phyloP scores from a whole-genome alignment of 2,113 vertebrate genomes.

The Aphelocoma coerulescens region DNA sequence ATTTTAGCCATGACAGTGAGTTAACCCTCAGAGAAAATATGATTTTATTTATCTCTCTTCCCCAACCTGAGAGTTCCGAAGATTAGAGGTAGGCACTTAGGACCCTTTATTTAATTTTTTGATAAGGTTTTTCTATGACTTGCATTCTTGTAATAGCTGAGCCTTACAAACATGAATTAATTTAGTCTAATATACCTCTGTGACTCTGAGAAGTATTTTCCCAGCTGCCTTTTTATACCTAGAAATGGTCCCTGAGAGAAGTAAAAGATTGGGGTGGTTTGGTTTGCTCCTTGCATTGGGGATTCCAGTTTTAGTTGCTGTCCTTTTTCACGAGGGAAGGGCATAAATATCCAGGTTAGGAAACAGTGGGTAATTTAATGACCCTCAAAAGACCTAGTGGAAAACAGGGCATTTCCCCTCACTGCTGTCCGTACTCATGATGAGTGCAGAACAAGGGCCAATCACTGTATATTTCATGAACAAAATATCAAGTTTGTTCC shows the following conservation, averaged over 20 bases:
- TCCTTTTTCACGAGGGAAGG: neutral
- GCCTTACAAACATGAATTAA: neutral
- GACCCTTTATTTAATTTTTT: slow-evolving; percentile 6
- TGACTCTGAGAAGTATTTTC: neutral
- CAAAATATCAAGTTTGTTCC: slow-evolving; percentile 7
- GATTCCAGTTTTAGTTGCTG: neutral
- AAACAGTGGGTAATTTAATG: neutral
- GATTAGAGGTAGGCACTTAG: slow-evolving; percentile 17
- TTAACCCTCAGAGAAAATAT: slow-evolving; percentile 46
- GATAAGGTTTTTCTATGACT: neutral
- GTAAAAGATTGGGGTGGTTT: neutral
- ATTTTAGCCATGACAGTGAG: slow-evolving; percentile 55
- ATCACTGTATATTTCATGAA: slow-evolving; percentile 34
- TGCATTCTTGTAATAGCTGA: neutral
- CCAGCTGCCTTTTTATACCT: neutral
- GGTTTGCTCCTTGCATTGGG: neutral
- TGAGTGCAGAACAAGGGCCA: neutral
- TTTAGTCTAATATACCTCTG: neutral
- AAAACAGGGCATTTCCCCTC: neutral
- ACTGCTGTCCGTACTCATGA: neutral
- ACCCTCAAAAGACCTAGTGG: neutral
- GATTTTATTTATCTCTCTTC: slow-evolving; percentile 45
- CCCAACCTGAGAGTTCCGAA: neutral
- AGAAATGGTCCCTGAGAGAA: neutral
- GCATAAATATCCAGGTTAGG: neutral